Evolutionary conservation across 2,888 invertebrate species (phyloP), one percentile per base, ranked within the genome.

Genomic region (Thymelicus acteon): DNA sequence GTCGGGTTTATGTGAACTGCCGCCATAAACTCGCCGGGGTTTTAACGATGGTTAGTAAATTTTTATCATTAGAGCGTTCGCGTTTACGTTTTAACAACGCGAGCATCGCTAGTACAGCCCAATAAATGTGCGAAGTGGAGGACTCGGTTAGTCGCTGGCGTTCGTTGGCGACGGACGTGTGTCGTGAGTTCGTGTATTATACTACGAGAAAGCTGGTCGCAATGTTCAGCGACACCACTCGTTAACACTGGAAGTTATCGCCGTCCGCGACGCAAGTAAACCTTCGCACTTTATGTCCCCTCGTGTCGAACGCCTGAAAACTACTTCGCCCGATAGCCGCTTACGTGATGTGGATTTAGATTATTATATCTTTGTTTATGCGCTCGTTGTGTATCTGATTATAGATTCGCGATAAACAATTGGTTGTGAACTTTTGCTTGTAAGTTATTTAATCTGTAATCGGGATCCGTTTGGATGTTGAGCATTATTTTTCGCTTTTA

Each of bases 1-100:
- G 82, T 74, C 80, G 82, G 83, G 83, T 90, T 88, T 90, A 88
- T 87, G 88, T 82, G 88, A 85, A 86, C 85, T 83, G 84, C 80
- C 84, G 84, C 84, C 84, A 83, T 91, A 91, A 91, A 92, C 83
- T 79, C 78, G 84, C 78, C 82, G 80, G 83, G 82, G 82, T 83
- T 88, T 91, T 90, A 90, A 91, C 91, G 89, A 90, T 85, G 81
- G 82, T 88, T 87, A 87, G 89, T 92, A 90, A 87, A 87, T 89
- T 87, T 89, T 92, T 91, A 90, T 91, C 91, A 92, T 91, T 83
- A 82, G 80, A 83, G 77, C 83, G 85, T 79, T 83, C 79, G 77
- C 72, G 76, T 73, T 63, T 63, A 57, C 62, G 60, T 64, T 70
- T 63, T 72, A 75, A 77, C 74, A 77, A 69, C 74, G 72, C 75